Conservation (phyloP, 2,113 vertebrate species). For the Brevimyrus niger region DNA sequence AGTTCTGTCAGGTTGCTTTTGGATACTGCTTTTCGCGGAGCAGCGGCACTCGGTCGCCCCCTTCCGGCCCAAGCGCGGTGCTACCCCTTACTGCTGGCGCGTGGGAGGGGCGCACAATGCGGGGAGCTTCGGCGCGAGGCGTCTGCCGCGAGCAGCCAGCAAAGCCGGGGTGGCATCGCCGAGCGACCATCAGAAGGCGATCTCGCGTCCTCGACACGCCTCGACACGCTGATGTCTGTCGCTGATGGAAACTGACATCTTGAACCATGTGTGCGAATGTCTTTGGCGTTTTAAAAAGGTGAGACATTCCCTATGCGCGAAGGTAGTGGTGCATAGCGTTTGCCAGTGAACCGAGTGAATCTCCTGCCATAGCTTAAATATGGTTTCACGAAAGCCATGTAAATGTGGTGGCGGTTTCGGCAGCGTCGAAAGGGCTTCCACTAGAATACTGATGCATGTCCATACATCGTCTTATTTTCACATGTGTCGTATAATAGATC, state of each 20-base stretch:
- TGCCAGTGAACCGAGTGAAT: not conserved
- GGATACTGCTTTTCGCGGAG: not conserved
- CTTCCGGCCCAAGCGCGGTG: not conserved
- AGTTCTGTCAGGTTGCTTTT: not conserved
- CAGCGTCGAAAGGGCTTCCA: not conserved
- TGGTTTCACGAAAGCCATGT: not conserved
- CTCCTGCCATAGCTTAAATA: not conserved
- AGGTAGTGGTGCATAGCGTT: constrained; percentile 22
- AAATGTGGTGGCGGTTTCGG: not conserved
- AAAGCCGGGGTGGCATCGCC: not conserved
- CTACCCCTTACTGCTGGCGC: not conserved
- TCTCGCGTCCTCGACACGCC: not conserved
- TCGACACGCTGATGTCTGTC: constrained; percentile 11
- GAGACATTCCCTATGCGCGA: constrained; percentile 41
- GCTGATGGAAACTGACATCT: constrained; percentile 55
- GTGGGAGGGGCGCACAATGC: constrained; percentile 18
- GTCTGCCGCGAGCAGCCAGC: not conserved
- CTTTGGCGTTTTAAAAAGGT: constrained; percentile 68
- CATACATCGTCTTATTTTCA: not conserved
- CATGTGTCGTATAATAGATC: not conserved
- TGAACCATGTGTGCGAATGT: constrained; percentile 65
- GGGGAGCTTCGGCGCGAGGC: not conserved
- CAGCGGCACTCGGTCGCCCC: not conserved
- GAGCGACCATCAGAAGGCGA: not conserved
- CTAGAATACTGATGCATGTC: not conserved